Evolutionary conservation across 2,888 invertebrate genomes (phyloP).

Genomic region (Latrodectus elegans): DNA sequence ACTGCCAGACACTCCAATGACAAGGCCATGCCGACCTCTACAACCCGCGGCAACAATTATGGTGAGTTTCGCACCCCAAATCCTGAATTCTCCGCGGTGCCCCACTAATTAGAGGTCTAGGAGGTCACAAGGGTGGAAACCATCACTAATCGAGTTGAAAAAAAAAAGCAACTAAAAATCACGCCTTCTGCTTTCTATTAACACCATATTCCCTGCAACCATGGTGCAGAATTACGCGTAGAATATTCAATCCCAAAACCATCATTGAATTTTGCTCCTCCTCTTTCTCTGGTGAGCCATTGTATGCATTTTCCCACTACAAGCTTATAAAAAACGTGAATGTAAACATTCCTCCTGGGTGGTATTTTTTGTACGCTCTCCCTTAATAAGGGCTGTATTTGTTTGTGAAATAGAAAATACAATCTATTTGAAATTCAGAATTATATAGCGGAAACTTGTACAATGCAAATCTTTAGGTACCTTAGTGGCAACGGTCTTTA

Average conservation of each 20-base stretch:
- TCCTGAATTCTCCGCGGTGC: conserved; percentile 33
- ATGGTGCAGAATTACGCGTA: conserved; percentile 14
- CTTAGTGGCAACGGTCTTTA: too few relatives aligned
- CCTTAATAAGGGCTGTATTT: too few relatives aligned
- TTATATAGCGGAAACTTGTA: too few relatives aligned
- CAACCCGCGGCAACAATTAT: conserved; percentile 39
- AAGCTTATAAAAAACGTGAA: background rate
- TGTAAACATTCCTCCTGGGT: conserved; percentile 61
- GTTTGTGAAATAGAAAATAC: too few relatives aligned
- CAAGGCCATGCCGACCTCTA: conserved; percentile 40
- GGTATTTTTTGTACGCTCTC: conserved; percentile 24
- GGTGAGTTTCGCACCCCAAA: conserved; percentile 61
- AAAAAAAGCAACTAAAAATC: conserved; percentile 37
- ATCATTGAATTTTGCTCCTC: conserved; percentile 53
- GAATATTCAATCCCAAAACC: background rate
- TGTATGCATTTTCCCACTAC: conserved; percentile 32
- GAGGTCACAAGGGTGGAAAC: conserved; percentile 31
- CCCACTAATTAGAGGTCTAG: conserved; percentile 59
- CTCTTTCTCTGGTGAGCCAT: conserved; percentile 25
- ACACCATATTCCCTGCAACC: conserved; percentile 46
- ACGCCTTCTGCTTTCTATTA: conserved; percentile 57
- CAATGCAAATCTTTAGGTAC: too few relatives aligned
- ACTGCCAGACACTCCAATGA: background rate
- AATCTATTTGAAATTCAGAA: too few relatives aligned
- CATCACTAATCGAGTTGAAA: conserved; percentile 39